Percentiles rank a stretch among this genome's conserved stretches.
Conservation (phyloP, 2,888 invertebrate genomes). For the Imbricaverruca yamaguchii region DNA sequence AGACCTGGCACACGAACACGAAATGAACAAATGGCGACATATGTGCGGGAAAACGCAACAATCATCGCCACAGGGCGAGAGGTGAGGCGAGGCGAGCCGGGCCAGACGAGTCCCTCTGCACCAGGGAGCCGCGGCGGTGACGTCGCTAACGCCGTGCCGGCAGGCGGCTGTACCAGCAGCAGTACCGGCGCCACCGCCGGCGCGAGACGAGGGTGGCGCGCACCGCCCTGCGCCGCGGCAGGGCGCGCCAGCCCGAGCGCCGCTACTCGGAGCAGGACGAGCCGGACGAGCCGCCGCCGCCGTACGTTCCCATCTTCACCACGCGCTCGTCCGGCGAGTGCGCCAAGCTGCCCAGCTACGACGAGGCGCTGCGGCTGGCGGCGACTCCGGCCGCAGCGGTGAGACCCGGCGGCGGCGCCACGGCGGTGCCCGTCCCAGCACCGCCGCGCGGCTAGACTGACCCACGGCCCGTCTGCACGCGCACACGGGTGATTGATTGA, state of each 20-base stretch:
- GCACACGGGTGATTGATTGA: no score
- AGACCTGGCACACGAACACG: no score
- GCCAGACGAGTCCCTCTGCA: no score
- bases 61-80: no score
- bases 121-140: no score
- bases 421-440: no score
- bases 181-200: neutral
- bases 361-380: neutral
- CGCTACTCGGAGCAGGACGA: constrained; percentile 8
- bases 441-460: no score
- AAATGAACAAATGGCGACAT: no score
- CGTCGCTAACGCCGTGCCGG: no score
- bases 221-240: neutral
- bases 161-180: constrained; percentile 1
- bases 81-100: no score
- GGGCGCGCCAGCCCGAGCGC: neutral
- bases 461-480: no score
- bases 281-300: constrained; percentile 19
- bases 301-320: constrained; percentile 13
- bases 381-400: neutral
- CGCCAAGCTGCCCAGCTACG: constrained; percentile 10
- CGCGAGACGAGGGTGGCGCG: neutral
- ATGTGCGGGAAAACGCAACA: no score
- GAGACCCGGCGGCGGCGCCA: neutral
- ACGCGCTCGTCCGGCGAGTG: neutral